Base-by-base conservation (phyloP, 2,113 vertebrate species). In the Mesocricetus auratus region DNA sequence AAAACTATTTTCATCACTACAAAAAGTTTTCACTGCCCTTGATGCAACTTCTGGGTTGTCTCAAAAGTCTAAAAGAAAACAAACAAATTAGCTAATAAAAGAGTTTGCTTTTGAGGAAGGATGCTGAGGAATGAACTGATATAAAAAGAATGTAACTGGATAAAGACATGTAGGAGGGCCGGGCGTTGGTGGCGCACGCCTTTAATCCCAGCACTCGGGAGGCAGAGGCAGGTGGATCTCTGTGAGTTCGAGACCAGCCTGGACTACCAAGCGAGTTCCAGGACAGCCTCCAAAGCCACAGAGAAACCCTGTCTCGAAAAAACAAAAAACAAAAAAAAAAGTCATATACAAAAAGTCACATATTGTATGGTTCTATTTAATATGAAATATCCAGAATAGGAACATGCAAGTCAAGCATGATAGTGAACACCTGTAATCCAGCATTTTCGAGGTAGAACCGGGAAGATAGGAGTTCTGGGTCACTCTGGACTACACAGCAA, bases 371-470 rank as follows among this genome's bases (percentile, higher is more conserved):
- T 71, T 89, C 53, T 5, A 56, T 45, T 56, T 81, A 86, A 62
- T 64, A 64, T 86, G 21, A 96, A 47, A 45, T 58, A 95, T 66
- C 47, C n/a, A 86, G 33, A 97, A 56, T 15, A 90, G 36, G 45
- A 64, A 97, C 90, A 93, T 58, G n/a, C 39, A 93, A 58, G 36
- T 58, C 33, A 56, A 56, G 36, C 21, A 58, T 39, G 53, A n/a
- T 79, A 15, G 19, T 58, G 9, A 53, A 22, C 16, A 36, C 33
- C 8, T 81, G 19, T 58, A 82, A 56, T 36, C 4, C 33, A 58
- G 36, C 50, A 79, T 47, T 36, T 81, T 10, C 19, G 36, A 11
- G 73, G 77, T 56, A 81, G 78, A 36, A 81, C 33, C 33, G 56
- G 33, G 50, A 79, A 7, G 47, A 79, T 21, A 36, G 15, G 53